Conservation (phyloP, 2,797 vertebrate genomes). For the Silurus lanzhouensis region DNA sequence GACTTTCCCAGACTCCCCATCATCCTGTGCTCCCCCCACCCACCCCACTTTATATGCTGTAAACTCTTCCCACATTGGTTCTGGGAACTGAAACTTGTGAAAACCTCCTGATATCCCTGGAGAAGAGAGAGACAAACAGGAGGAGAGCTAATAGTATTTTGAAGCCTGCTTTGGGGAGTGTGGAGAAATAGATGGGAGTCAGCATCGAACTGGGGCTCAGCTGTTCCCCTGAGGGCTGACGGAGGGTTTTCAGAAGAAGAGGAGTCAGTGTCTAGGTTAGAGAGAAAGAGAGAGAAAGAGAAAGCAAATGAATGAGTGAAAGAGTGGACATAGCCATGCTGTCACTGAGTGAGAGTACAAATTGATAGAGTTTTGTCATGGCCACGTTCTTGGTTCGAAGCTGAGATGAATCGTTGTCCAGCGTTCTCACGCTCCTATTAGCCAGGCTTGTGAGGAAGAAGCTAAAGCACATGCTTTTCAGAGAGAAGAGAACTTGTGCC, state of each 20-base stretch:
- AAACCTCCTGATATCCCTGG: slow-evolving; percentile 58
- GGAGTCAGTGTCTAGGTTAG: slow-evolving; percentile 22
- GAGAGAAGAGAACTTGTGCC: slow-evolving; percentile 32
- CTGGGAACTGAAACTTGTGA: slow-evolving; percentile 58
- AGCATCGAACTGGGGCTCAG: slow-evolving; percentile 51
- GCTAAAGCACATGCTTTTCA: slow-evolving; percentile 36
- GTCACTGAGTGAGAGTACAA: slow-evolving; percentile 39
- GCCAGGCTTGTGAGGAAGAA: slow-evolving; percentile 31
- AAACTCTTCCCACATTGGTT: slow-evolving; percentile 52
- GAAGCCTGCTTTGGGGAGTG: slow-evolving; percentile 53
- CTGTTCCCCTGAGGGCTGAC: slow-evolving; percentile 55
- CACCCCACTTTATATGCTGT: slow-evolving; percentile 24
- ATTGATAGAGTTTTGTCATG: slow-evolving; percentile 54
- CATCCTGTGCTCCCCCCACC: neutral
- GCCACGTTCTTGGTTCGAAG: slow-evolving; percentile 54
- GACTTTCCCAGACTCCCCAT: slow-evolving; percentile 51
- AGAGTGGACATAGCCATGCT: slow-evolving; percentile 36
- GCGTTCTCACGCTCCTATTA: slow-evolving; percentile 51
- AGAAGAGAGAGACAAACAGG: slow-evolving; percentile 59
- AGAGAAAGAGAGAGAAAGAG: neutral
- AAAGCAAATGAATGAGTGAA: slow-evolving; percentile 14
- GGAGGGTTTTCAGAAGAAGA: slow-evolving; percentile 40
- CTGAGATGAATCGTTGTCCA: slow-evolving; percentile 53
- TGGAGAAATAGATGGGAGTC: slow-evolving; percentile 45
- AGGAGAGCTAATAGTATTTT: slow-evolving; percentile 59